Percentiles rank a stretch among this genome's conserved stretches.
phyloP scores from a whole-genome alignment of 2,888 invertebrate genomes.

The Protonemura montana region DNA sequence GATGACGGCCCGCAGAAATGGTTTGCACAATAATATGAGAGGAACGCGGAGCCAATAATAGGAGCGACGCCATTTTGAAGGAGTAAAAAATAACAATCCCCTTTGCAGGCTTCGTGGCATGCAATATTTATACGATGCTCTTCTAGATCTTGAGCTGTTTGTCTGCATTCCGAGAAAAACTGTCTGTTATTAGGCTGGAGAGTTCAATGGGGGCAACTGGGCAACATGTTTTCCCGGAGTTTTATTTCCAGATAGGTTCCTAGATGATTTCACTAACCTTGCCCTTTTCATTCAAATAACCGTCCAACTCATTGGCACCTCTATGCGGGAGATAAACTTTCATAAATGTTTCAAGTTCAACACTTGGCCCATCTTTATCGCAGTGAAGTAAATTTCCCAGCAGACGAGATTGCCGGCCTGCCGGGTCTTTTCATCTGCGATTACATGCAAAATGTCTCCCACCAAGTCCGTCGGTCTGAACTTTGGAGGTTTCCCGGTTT shows the following conservation, averaged over 20 bases:
- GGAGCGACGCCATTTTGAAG: conserved; percentile 45
- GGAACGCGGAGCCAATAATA: conserved; percentile 46
- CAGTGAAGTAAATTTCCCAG: background rate
- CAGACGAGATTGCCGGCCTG: background rate
- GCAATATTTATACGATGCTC: background rate
- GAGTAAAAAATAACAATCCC: conserved; percentile 32
- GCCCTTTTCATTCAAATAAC: no score
- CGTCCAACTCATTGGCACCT: background rate
- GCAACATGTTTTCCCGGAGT: no score
- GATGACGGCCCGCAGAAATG: background rate
- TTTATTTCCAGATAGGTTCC: no score
- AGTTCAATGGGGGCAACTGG: background rate
- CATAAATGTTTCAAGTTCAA: background rate
- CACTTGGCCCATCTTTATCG: background rate
- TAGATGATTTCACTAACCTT: no score
- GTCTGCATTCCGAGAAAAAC: background rate
- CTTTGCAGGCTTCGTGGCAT: background rate
- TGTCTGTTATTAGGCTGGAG: background rate
- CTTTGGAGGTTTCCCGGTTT: conserved; percentile 12
- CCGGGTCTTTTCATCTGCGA: background rate
- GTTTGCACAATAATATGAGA: conserved; percentile 32
- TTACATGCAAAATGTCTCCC: background rate
- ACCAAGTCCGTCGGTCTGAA: background rate
- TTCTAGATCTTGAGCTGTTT: background rate
- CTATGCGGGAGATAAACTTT: background rate